Conservation (phyloP, 2,888 invertebrate genomes). For the Eulithis prunata region DNA sequence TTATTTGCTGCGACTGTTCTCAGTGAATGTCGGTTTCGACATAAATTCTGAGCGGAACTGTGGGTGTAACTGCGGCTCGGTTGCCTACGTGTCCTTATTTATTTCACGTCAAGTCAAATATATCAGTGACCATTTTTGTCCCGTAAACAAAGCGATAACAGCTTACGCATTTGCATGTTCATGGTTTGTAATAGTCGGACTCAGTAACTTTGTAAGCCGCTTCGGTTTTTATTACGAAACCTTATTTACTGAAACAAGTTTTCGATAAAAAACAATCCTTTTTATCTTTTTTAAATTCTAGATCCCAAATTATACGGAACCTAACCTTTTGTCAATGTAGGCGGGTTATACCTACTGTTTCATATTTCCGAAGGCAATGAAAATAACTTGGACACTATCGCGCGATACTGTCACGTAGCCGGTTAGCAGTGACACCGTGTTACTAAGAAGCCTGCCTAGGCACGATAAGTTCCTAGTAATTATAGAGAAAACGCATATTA, state of each 20-base stretch:
- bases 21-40: constrained; percentile 80
- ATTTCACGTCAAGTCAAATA: constrained; percentile 71
- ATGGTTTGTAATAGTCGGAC: not conserved
- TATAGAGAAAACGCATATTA: constrained; percentile 20
- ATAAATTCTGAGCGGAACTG: constrained; percentile 81
- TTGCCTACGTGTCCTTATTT: constrained; percentile 73
- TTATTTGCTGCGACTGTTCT: constrained; percentile 80
- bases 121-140: constrained; percentile 63
- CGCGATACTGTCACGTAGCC: not conserved
- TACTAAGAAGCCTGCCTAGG: not conserved
- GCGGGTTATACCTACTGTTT: not conserved
- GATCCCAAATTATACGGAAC: too few relatives aligned
- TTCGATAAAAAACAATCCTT: too few relatives aligned
- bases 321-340: too few relatives aligned
- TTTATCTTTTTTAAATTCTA: too few relatives aligned
- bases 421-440: not conserved
- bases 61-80: constrained; percentile 79
- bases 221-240: too few relatives aligned
- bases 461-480: not conserved
- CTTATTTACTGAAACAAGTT: too few relatives aligned
- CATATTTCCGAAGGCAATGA: not conserved
- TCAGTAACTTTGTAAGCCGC: not conserved
- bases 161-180: constrained; percentile 36
- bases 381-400: not conserved
- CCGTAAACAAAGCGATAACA: constrained; percentile 54